A percentile compares a stretch with the other conserved stretches of the same genome.
These are phyloP conservation scores for Mastomys coucha DNA, from an alignment of 2,113 vertebrate genomes.

Conservation along the genomic window DNA sequence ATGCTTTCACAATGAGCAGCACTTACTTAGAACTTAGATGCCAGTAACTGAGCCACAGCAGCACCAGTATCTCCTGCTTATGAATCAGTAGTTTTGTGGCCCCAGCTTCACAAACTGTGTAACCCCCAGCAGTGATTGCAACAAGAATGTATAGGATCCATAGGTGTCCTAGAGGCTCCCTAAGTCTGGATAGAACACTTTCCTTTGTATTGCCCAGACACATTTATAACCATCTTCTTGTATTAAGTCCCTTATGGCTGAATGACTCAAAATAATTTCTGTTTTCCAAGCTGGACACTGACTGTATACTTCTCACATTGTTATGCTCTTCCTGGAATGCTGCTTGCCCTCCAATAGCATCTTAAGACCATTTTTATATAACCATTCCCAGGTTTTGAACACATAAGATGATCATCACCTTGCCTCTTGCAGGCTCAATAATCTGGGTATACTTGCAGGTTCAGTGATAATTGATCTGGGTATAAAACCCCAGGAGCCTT, in stretches of 20 bases:
- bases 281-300: not conserved
- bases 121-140: not conserved
- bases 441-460: constrained; percentile 12
- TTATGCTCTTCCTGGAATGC: not conserved
- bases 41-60: not conserved
- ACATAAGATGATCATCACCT: not conserved
- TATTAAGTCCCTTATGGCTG: not conserved
- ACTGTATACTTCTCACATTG: not conserved
- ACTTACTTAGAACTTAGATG: not conserved
- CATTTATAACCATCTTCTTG: not conserved
- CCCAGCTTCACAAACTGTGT: not conserved
- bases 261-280: constrained; percentile 21
- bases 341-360: not conserved
- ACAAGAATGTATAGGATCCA: not conserved
- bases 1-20: not conserved
- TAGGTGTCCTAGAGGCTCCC: not conserved
- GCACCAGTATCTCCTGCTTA: not conserved
- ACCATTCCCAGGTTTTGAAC: not conserved
- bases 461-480: not conserved
- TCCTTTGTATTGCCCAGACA: not conserved
- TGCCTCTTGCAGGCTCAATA: not conserved
- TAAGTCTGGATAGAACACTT: not conserved
- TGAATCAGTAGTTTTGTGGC: no score
- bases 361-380: not conserved
- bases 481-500: constrained; percentile 7